Evolutionary conservation across 37 sponge, comb jelly and placozoan genomes (phyloP), one percentile per base, ranked within the genome.

Genomic region (Bolinopsis microptera): DNA sequence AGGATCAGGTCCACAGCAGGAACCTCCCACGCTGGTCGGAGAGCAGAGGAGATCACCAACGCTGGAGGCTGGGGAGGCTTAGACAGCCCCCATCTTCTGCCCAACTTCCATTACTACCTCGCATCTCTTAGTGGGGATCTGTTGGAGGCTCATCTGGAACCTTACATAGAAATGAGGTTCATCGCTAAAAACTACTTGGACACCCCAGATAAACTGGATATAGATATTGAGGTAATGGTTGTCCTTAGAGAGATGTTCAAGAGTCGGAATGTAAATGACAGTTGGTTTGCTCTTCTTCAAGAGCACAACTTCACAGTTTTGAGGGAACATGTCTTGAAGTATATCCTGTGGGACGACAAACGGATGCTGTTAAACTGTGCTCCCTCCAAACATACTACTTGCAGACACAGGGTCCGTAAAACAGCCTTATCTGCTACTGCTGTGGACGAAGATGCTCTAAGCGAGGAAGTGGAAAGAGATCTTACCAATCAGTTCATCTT

Each of bases 21-120:
- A 30, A 28, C 75, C 5, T 72, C 75, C 26, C 31, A 72, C 31
- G 75, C 31, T 24, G 75, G 75, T n/a, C 26, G 75, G 3, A 72
- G 75, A 28, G 75, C 75, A 3, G 75, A 72, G 75, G 75, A 72
- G 75, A 72, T 72, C 75, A 21, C 26, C 18, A 72, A 72, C 75
- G 75, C 75, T 5, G 75, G 75, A 72, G 75, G 75, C 22, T 72
- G 75, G 75, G 75, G 31, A 24, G 75, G 75, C 3, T n/a, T 72
- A n/a, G 75, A 72, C n/a, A n/a, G 22, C 5, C 75, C 75, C 26
- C 75, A n/a, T 72, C 75, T 72, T 2, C 75, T 72, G 31, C 75
- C 75, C 75, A 72, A n/a, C 75, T 72, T 23, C 75, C 75, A 72
- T n/a, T 28, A 72, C 75, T 72, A 72, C 75, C 75, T 72, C 5